These are phyloP conservation scores for Rostratula benghalensis DNA, from an alignment of 2,113 vertebrate species.

Conservation along the genomic window DNA sequence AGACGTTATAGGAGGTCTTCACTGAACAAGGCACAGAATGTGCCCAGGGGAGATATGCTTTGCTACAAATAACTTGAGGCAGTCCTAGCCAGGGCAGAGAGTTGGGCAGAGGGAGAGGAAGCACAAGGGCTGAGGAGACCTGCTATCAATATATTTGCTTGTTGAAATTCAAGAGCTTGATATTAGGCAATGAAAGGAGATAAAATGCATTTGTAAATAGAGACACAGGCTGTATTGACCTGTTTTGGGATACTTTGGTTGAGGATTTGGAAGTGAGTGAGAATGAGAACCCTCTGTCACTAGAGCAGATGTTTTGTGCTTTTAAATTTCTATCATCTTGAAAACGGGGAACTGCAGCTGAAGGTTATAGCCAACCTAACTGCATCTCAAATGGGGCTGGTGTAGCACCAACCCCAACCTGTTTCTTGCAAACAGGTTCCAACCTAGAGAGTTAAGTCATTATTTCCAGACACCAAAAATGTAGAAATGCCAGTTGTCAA, in stretches of 20 bases:
- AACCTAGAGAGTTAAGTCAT: not conserved
- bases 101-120: not conserved
- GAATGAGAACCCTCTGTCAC: not conserved
- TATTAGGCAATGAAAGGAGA: not conserved
- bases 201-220: not conserved
- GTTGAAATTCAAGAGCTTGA: not conserved
- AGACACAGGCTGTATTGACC: not conserved
- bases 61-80: not conserved
- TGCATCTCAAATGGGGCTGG: not conserved
- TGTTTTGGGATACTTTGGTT: not conserved
- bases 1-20: not conserved
- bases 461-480: not conserved
- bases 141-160: not conserved
- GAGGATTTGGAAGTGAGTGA: not conserved
- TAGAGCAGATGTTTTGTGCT: not conserved
- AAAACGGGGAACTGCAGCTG: not conserved
- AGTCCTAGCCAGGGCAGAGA: not conserved
- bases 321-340: not conserved
- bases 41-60: not conserved
- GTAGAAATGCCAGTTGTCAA: not conserved
- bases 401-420: not conserved
- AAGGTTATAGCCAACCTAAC: not conserved
- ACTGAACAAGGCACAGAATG: not conserved
- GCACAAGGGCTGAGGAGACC: not conserved
- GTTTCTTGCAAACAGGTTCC: not conserved